Evolutionary conservation across 2,888 invertebrate species (phyloP), one percentile per base, ranked within the genome.

Genomic region (Rhagophthalmus giganteus): DNA sequence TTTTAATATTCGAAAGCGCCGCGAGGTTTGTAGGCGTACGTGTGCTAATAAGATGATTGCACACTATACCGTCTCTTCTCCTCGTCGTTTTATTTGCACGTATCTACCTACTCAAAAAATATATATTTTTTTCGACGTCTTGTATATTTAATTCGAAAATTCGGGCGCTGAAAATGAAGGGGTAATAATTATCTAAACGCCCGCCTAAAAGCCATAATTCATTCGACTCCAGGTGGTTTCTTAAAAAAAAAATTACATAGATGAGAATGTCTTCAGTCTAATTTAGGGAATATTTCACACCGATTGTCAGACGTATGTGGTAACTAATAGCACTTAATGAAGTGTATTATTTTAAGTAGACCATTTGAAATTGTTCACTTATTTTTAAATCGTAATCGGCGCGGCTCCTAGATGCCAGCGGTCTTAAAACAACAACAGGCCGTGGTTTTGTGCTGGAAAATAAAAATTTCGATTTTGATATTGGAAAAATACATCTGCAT

Each of bases 241-340:
- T 32, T 20, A n/a, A 28, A 37, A n/a, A n/a, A n/a, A n/a, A 46
- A 46, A 46, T 46, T 46, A 46, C 47, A 47, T 33, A 33, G 25
- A 47, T 15, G 39, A 28, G 25, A 30, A 20, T 20, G 41, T 35
- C 44, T 44, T 27, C 35, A 35, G 44, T 57, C 53, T 57, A 55
- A 57, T 59, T 59, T 57, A 57, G 48, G 42, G 34, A 57, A 54
- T 44, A 61, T 63, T 62, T 62, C 55, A 59, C 61, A 60, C 61
- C 60, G 59, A 35, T 35, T 28, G 24, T 34, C 33, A 26, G 62
- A 66, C 57, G 49, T 62, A 65, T 62, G 64, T 57, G 63, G 58
- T 62, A 61, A 63, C 66, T 68, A 68, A 68, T 66, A 61, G 61
- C 63, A 55, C 57, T 60, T 67, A 68, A 68, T 68, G 65, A 66